Percentiles rank a stretch among this genome's conserved stretches.
These are phyloP conservation scores for Tridacna crocea DNA, from an alignment of 2,888 invertebrate species.

Conservation along the genomic window DNA sequence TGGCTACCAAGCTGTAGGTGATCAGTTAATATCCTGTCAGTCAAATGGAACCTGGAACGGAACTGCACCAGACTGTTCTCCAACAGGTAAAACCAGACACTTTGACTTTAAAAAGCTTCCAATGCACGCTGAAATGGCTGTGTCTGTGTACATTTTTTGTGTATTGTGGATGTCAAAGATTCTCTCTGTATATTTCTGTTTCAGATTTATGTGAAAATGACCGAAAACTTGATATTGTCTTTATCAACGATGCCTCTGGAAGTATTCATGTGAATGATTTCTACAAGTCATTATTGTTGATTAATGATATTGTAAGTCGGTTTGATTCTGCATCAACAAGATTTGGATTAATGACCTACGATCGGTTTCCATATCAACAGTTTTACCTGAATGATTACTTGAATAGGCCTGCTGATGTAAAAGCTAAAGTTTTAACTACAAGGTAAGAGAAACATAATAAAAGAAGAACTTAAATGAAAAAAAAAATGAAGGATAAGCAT, in stretches of 20 bases:
- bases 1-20: neutral
- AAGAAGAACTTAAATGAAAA: too few species aligned
- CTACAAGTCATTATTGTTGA: neutral
- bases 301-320: neutral
- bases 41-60: constrained; percentile 6
- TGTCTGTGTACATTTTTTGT: too few species aligned
- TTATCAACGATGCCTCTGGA: neutral
- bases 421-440: neutral
- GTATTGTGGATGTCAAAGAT: neutral
- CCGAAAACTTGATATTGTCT: neutral
- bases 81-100: neutral
- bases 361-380: neutral
- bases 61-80: neutral
- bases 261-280: neutral
- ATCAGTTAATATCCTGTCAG: neutral
- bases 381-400: neutral
- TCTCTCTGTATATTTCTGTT: neutral
- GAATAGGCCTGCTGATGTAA: neutral
- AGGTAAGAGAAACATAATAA: neutral
- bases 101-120: too few species aligned
- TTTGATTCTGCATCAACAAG: neutral
- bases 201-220: neutral
- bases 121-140: too few species aligned
- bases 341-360: neutral
- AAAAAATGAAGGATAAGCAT: too few species aligned